Evolutionary conservation across 2,888 invertebrate species (phyloP).

Genomic region (Petrophora chlorosata): DNA sequence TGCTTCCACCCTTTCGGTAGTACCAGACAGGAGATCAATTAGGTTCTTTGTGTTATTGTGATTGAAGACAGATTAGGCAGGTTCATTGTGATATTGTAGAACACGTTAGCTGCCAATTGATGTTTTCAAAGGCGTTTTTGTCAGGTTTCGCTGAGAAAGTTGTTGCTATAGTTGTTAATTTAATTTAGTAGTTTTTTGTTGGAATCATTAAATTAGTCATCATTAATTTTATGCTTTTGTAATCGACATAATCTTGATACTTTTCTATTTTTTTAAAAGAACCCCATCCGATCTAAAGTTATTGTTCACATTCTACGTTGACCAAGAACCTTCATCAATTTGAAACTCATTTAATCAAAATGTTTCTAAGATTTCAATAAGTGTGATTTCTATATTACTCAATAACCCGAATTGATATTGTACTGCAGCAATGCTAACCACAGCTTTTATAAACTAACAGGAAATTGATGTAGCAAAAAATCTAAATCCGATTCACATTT

Average conservation of each 20-base stretch:
- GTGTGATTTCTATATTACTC: not conserved
- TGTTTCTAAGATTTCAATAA: too few relatives aligned
- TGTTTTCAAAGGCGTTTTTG: constrained; percentile 3
- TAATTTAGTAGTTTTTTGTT: constrained; percentile 4
- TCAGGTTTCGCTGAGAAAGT: constrained; percentile 4
- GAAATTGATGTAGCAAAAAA: constrained; percentile 65
- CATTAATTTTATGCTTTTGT: too few relatives aligned
- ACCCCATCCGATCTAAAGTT: too few relatives aligned
- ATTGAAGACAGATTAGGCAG: constrained; percentile 47
- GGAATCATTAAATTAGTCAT: too few relatives aligned
- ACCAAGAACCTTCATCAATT: too few relatives aligned
- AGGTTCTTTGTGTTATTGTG: constrained; percentile 58
- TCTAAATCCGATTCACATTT: constrained; percentile 52
- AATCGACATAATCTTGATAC: too few relatives aligned
- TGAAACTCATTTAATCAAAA: too few relatives aligned
- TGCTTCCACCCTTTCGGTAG: constrained; percentile 66
- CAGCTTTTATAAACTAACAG: constrained; percentile 50
- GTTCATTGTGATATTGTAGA: constrained; percentile 32
- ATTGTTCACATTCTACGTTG: too few relatives aligned
- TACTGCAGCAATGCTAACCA: constrained; percentile 41
- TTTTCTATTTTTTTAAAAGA: too few relatives aligned
- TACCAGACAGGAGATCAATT: constrained; percentile 65
- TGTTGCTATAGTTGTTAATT: constrained; percentile 14
- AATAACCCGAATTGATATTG: constrained; percentile 47
- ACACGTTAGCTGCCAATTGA: constrained; percentile 30